Conservation (phyloP, 2,888 invertebrate genomes). For the Epinotia nisella region DNA sequence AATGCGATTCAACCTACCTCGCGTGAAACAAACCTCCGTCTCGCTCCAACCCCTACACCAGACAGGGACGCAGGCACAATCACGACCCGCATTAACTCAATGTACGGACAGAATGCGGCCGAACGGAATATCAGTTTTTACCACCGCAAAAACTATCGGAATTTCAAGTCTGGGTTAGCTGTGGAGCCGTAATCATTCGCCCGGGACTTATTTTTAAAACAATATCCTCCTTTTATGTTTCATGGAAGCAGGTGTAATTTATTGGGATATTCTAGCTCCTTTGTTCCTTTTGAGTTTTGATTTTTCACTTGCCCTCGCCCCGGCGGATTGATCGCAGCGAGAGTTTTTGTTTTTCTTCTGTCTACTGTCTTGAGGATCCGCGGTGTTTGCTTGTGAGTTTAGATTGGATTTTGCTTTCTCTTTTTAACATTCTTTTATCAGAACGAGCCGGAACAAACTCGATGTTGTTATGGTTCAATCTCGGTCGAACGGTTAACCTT, state of each 20-base stretch:
- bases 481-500: conserved; percentile 59
- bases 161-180: conserved; percentile 78
- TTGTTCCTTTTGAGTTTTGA: conserved; percentile 65
- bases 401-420: conserved; percentile 72
- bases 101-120: conserved; percentile 78
- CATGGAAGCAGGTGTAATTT: conserved; percentile 79
- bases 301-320: conserved; percentile 67
- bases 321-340: conserved; percentile 68
- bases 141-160: conserved; percentile 82
- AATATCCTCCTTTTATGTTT: conserved; percentile 78
- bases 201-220: conserved; percentile 79
- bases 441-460: conserved; percentile 37
- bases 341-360: conserved; percentile 79
- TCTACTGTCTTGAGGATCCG: conserved; percentile 74
- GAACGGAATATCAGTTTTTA: conserved; percentile 83
- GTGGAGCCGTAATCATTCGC: conserved; percentile 75
- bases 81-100: conserved; percentile 82
- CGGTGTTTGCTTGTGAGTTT: conserved; percentile 76
- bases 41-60: conserved; percentile 61
- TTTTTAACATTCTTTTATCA: conserved; percentile 60
- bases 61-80: conserved; percentile 73
- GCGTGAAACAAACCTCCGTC: conserved; percentile 72
- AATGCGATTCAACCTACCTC: conserved; percentile 81
- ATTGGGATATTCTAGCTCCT: conserved; percentile 67
- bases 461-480: conserved; percentile 39